Evolutionary conservation across 2,797 vertebrate species (phyloP), one percentile per base, ranked within the genome.

Genomic region (Discoglossus pictus): DNA sequence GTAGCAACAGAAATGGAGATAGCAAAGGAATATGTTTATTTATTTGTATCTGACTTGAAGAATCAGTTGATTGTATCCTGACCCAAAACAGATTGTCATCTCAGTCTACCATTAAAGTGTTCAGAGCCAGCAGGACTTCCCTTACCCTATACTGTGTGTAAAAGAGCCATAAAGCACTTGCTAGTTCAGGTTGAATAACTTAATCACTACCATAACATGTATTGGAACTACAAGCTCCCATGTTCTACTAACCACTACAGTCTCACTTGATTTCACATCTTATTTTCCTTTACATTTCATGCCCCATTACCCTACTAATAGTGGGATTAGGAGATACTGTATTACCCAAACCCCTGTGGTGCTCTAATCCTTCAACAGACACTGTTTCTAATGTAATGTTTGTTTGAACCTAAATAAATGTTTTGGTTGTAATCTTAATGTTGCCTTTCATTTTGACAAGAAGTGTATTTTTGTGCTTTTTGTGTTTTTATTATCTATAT

Each of bases 251-350:
- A 20, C 61, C 61, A 52, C 53, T 35, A 64, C 44, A 15, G 46
- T 64, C 43, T 71, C 68, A 65, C 36, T 71, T 71, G 61, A 59
- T 64, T 71, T 65, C 61, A 52, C 53, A 58, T 27, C 44, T 63
- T 44, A 52, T 65, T 47, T 54, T 59, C 27, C 54, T 51, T 17
- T 44, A 62, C 39, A 17, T 71, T 64, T 65, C 68, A 65, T 59
- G 68, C 35, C 68, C 65, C 68, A 65, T 71, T 71, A 71, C 53
- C 15, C 46, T 9, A 58, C 68, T 71, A 71, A 71, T 71, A 61
- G 53, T 46, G 61, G 68, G 68, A 71, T 71, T 71, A 71, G 61
- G 35, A 34, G 46, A 64, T 71, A 58, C 36, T 31, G 52, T 58
- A 58, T 44, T 38, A 43, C 44, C 42, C 25, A 25, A 20, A 65